Evolutionary conservation across 2,888 invertebrate species (phyloP), one percentile per base, ranked within the genome.

Genomic region (Drosophila nr. perissopoda): DNA sequence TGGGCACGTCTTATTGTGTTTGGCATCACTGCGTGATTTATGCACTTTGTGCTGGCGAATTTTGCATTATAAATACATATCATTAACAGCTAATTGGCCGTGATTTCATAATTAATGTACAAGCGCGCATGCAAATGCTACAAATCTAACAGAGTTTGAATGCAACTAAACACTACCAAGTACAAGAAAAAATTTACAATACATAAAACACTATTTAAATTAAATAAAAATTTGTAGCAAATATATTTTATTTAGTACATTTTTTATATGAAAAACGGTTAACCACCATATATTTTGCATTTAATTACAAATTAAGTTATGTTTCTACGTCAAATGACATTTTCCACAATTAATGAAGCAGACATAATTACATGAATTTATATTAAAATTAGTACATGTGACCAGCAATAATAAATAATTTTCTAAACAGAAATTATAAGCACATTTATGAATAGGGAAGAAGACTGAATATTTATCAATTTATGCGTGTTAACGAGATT

Each of bases 21-120:
- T 78, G 68, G 70, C 70, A 69, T 62, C 65, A 34, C 31, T 53
- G 21, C 52, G 65, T 87, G 86, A 88, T 83, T 89, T 86, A 81
- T 90, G 83, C 80, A 75, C 76, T 82, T 78, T 83, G 78, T 69
- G 69, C 65, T 54, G 54, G 36, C 60, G 69, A 67, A 76, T 74
- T 82, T 76, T 66, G 75, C 80, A 81, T 78, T 76, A 82, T 78
- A 80, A 84, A 84, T 86, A 76, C 74, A 81, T 82, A 81, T 83
- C 78, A 90, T 89, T 86, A 89, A 83, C 85, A 85, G 78, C 81
- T 88, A 83, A 89, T 89, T 90, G 82, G 85, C 77, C 71, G 74
- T 69, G 76, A 82, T 83, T 85, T 67, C 65, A 82, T 80, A 80
- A 83, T 77, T 86, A 74, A 74, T 78, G 76, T 48, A 42, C 40